These are phyloP conservation scores for Campylomormyrus numenius DNA, from an alignment of 2,113 vertebrate genomes.

Conservation along the genomic window DNA sequence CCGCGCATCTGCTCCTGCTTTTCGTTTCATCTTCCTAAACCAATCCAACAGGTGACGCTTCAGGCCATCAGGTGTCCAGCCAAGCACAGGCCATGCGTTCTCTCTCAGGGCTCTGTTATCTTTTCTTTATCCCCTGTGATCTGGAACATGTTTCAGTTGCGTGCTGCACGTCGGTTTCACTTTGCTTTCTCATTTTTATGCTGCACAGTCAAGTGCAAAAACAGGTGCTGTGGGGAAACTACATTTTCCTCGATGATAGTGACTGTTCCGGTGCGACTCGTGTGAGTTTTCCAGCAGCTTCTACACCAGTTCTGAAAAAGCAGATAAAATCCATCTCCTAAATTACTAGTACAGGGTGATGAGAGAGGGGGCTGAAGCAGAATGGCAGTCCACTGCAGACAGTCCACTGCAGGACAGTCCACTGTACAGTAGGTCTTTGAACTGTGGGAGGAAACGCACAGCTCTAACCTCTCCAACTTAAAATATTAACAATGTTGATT, in stretches of 20 bases:
- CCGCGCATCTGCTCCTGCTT: neutral
- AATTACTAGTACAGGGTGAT: neutral
- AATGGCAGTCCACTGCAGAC: neutral
- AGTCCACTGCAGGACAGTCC: too few species aligned
- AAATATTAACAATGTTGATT: neutral
- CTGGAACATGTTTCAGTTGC: neutral
- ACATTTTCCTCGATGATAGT: neutral
- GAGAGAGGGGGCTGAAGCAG: neutral
- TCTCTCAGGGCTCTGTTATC: too few species aligned
- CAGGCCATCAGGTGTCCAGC: neutral
- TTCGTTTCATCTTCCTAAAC: neutral
- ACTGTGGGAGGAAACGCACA: neutral
- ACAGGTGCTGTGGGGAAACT: neutral
- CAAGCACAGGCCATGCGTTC: neutral
- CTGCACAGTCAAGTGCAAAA: neutral
- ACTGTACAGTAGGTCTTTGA: neutral
- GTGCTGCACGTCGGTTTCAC: neutral
- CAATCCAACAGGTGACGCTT: neutral
- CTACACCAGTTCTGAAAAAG: neutral
- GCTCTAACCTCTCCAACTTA: neutral
- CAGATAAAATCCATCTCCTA: neutral
- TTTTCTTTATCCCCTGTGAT: neutral
- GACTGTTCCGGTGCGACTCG: neutral
- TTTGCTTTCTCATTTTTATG: neutral
- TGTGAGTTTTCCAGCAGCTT: neutral